These are phyloP conservation scores for Spodoptera exigua DNA, from an alignment of 2,888 invertebrate genomes.

Conservation along the genomic window DNA sequence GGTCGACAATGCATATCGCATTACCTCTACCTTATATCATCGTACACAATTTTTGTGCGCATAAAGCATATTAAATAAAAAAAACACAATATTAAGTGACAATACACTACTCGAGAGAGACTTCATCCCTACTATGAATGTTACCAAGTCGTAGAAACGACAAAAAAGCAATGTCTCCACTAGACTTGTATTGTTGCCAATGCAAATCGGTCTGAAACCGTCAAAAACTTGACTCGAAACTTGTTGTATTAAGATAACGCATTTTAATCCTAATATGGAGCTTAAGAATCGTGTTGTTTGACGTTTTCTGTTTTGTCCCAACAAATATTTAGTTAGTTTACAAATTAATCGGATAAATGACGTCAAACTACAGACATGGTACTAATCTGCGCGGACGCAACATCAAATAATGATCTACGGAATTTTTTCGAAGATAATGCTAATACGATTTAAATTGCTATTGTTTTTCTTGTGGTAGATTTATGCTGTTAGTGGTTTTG, in stretches of 20 bases:
- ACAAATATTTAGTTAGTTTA: slow-evolving; percentile 9
- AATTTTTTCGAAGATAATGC: slow-evolving; percentile 10
- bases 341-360: slow-evolving; percentile 8
- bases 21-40: too few relatives aligned
- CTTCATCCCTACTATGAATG: too few relatives aligned
- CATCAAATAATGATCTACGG: slow-evolving; percentile 4
- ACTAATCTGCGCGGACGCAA: slow-evolving; percentile 7
- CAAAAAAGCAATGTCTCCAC: too few relatives aligned
- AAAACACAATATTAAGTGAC: too few relatives aligned
- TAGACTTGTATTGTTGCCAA: too few relatives aligned
- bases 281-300: not conserved
- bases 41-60: too few relatives aligned
- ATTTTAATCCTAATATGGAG: not conserved
- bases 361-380: slow-evolving; percentile 14
- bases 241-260: not conserved
- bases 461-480: slow-evolving; percentile 4
- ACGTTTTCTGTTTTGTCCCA: not conserved
- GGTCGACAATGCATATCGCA: too few relatives aligned
- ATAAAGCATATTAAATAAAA: too few relatives aligned
- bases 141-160: too few relatives aligned
- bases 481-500: not conserved
- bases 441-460: slow-evolving; percentile 35
- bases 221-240: not conserved
- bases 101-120: too few relatives aligned
- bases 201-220: not conserved